Conservation (phyloP, 1,140 invertebrate genomes). For the Psilanteris sp. region DNA sequence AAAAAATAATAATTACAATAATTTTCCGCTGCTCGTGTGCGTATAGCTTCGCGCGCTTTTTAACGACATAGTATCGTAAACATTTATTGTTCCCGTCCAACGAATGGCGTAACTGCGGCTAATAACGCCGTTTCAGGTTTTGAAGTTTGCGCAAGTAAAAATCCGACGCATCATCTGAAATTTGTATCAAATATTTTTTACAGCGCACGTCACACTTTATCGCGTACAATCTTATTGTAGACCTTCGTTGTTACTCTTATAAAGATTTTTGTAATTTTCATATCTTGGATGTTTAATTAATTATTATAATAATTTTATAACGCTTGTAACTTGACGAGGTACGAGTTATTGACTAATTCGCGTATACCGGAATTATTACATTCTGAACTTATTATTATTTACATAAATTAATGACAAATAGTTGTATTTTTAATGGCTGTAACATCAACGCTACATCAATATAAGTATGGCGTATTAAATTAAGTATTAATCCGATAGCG, state of each 20-base stretch:
- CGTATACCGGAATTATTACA: too few species aligned
- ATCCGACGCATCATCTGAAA: slow-evolving; percentile 3
- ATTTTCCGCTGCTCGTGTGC: slow-evolving; percentile 25
- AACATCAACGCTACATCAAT: too few species aligned
- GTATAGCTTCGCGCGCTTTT: slow-evolving; percentile 21
- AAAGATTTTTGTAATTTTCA: background rate
- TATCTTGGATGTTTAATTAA: background rate
- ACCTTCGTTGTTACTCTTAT: background rate
- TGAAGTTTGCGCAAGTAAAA: slow-evolving; percentile 11
- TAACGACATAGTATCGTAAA: slow-evolving; percentile 43
- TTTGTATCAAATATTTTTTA: slow-evolving; percentile 6
- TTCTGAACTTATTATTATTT: too few species aligned
- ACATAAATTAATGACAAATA: too few species aligned
- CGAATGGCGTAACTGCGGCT: slow-evolving; percentile 19
- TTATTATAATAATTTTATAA: too few species aligned
- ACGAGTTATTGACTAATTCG: too few species aligned
- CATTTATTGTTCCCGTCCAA: slow-evolving; percentile 40
- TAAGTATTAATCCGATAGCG: too few species aligned
- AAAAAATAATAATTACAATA: slow-evolving; percentile 60
- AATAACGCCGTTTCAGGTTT: slow-evolving; percentile 29
- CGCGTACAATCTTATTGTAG: background rate
- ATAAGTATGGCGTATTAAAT: too few species aligned
- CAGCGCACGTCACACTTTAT: background rate
- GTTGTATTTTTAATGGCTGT: too few species aligned
- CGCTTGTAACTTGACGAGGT: too few species aligned